Evolutionary conservation across 2,888 invertebrate species (phyloP).

Genomic region (Lepeophtheirus nordmannii): DNA sequence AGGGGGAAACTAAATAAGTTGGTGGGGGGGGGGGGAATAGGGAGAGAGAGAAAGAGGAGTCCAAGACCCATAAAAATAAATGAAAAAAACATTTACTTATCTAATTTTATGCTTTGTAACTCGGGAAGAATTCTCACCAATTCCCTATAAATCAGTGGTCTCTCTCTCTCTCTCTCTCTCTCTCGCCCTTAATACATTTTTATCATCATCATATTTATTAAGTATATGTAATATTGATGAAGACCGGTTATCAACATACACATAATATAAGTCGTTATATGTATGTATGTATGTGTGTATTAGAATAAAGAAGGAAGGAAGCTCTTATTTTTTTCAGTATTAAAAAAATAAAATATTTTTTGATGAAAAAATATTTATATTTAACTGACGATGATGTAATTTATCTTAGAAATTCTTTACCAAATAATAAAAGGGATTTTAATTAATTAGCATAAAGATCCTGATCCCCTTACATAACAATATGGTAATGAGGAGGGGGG

Average conservation of each 20-base stretch:
- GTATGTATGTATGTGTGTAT: no score
- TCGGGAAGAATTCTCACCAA: background rate
- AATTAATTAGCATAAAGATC: background rate
- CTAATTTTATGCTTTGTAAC: slow-evolving; percentile 8
- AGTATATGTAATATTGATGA: no score
- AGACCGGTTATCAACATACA: no score
- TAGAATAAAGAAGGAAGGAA: no score
- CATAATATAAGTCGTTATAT: no score
- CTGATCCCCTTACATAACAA: background rate
- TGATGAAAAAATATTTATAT: no score
- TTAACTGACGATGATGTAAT: no score
- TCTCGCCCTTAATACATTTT: background rate
- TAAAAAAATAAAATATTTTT: no score
- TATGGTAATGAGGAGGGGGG: background rate
- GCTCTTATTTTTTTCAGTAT: no score
- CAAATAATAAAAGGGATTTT: background rate
- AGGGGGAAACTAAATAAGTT: background rate
- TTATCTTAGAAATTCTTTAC: no score
- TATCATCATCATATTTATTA: no score
- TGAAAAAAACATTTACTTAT: slow-evolving; percentile 4
- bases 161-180: background rate
- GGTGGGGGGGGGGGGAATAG: background rate
- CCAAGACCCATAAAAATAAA: background rate
- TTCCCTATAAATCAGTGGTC: background rate
- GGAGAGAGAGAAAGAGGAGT: background rate